Percentiles rank a stretch among this genome's conserved stretches.
Conservation (phyloP, 2,888 invertebrate genomes). For the Pomacea canaliculata region DNA sequence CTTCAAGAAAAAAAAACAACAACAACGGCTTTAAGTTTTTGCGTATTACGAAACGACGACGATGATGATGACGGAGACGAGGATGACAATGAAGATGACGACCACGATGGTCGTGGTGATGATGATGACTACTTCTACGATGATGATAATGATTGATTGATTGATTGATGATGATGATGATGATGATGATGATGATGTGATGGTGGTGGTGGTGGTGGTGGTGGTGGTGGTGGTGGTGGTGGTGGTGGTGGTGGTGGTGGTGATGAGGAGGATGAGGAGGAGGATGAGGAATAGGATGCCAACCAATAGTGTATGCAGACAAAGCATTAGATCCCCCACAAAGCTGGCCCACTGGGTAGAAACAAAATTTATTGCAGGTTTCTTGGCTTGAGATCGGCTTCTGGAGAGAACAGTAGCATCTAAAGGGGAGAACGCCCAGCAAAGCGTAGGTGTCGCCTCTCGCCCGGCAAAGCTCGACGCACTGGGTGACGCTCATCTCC, state of each 20-base stretch:
- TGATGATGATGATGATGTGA: constrained; percentile 1
- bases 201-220: background rate
- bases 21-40: no score
- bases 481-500: constrained; percentile 16
- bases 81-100: no score
- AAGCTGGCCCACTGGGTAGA: background rate
- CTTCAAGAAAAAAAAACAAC: background rate
- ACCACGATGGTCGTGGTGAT: no score
- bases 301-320: constrained; percentile 13
- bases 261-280: background rate
- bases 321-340: background rate
- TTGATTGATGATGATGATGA: background rate
- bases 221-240: background rate
- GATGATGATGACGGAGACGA: no score
- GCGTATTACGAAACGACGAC: no score
- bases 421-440: background rate
- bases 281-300: background rate
- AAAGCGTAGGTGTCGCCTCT: background rate
- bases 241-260: background rate
- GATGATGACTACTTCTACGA: no score
- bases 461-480: constrained; percentile 17
- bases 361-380: background rate
- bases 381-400: background rate
- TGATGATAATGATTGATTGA: no score
- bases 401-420: constrained; percentile 4